phyloP scores from a whole-genome alignment of 2,113 vertebrate species.

The Orientallactaga bullata region DNA sequence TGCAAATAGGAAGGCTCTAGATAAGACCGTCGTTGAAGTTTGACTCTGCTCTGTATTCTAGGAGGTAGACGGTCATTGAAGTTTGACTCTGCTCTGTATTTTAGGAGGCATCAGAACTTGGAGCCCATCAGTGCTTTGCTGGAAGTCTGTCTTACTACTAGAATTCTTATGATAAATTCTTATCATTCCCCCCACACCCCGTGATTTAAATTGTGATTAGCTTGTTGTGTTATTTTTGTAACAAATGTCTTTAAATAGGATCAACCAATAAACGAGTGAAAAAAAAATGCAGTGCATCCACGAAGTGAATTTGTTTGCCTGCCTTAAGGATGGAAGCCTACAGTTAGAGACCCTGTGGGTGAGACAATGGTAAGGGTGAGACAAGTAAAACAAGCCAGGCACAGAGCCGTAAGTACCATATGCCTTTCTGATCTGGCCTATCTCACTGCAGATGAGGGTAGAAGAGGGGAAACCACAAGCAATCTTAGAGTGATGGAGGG shows the following conservation, averaged over 20 bases:
- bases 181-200: neutral
- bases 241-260: neutral
- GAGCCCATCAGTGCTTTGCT: no score
- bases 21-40: no score
- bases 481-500: no score
- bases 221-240: neutral
- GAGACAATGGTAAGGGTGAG: neutral
- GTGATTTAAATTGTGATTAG: neutral
- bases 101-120: no score
- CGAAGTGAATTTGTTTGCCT: neutral
- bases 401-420: neutral
- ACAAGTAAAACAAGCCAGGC: neutral
- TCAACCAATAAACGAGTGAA: neutral
- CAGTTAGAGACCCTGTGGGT: neutral
- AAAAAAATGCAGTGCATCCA: neutral
- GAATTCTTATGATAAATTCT: neutral
- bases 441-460: no score
- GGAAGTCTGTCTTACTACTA: no score
- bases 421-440: no score
- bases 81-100: no score
- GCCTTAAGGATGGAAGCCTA: neutral
- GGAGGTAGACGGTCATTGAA: no score
- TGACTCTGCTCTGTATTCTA: no score
- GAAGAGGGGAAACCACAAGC: no score
- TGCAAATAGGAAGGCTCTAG: no score